phyloP scores from a whole-genome alignment of 2,888 invertebrate species.

The Sabatieria punctata region DNA sequence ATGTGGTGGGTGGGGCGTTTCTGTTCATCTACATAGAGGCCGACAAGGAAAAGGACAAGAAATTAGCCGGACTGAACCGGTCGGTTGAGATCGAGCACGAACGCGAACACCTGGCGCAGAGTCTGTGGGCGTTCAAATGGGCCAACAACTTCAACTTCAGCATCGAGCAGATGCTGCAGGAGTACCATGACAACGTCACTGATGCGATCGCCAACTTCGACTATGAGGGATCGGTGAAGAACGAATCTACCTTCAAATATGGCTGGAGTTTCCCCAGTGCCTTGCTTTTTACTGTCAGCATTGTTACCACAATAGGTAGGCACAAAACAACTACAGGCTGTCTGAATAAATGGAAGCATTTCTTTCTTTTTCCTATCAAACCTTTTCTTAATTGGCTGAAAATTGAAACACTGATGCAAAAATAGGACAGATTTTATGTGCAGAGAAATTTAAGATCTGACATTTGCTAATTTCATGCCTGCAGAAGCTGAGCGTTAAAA shows the following conservation, averaged over 20 bases:
- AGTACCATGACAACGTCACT: constrained; percentile 10
- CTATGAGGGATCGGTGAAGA: background rate
- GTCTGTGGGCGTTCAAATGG: constrained; percentile 5
- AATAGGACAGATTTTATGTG: too few relatives aligned
- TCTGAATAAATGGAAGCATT: too few relatives aligned
- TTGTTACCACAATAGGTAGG: constrained; percentile 25
- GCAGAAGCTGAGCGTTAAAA: too few relatives aligned
- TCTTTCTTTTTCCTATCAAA: too few relatives aligned
- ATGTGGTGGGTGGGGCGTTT: constrained; percentile 30
- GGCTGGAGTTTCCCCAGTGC: constrained; percentile 21
- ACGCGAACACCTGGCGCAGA: background rate
- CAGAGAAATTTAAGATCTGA: too few relatives aligned
- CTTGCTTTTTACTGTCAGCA: constrained; percentile 23
- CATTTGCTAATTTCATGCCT: too few relatives aligned
- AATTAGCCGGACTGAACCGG: background rate
- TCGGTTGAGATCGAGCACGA: background rate
- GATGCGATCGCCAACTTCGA: constrained; percentile 3
- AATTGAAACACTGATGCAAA: too few relatives aligned
- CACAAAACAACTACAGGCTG: too few relatives aligned
- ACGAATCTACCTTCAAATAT: background rate
- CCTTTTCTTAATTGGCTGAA: too few relatives aligned
- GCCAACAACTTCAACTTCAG: constrained; percentile 1
- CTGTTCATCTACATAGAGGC: constrained; percentile 8
- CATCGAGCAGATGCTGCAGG: constrained; percentile 1
- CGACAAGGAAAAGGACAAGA: background rate